These are phyloP conservation scores for Linnaemya tessellans DNA, from an alignment of 2,888 invertebrate species.

Conservation along the genomic window DNA sequence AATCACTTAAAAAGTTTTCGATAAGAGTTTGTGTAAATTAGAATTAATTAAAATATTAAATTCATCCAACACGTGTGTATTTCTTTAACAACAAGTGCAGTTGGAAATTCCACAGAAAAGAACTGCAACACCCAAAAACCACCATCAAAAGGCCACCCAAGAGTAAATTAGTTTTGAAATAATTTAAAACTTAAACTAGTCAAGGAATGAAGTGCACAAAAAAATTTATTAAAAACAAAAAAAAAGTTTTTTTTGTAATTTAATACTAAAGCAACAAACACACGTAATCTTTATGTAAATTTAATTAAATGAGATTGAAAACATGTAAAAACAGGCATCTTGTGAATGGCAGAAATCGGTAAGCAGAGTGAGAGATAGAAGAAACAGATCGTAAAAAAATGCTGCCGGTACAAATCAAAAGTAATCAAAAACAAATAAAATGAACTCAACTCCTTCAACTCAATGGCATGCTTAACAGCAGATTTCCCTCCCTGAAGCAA, in stretches of 20 bases:
- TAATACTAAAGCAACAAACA: constrained; percentile 50
- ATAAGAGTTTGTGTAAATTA: too few relatives aligned
- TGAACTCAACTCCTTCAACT: constrained; percentile 38
- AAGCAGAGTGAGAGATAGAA: constrained; percentile 34
- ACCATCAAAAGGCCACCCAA: constrained; percentile 48
- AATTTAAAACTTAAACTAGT: constrained; percentile 48
- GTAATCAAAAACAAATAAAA: constrained; percentile 70
- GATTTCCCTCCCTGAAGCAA: constrained; percentile 23
- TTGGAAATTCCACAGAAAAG: too few relatives aligned
- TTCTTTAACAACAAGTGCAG: too few relatives aligned
- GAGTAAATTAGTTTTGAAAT: constrained; percentile 1
- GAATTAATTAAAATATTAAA: too few relatives aligned
- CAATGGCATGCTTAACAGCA: not conserved
- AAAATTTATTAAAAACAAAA: constrained; percentile 13
- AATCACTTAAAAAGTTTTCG: too few relatives aligned
- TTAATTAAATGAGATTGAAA: constrained; percentile 24
- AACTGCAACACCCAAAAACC: not conserved
- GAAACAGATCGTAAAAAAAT: constrained; percentile 34
- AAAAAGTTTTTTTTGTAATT: constrained; percentile 27
- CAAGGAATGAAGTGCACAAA: not conserved
- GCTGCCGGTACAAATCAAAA: constrained; percentile 59
- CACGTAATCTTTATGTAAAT: constrained; percentile 17
- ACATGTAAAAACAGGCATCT: constrained; percentile 8
- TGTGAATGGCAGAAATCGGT: constrained; percentile 2
- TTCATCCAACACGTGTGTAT: too few relatives aligned